A percentile compares a stretch with the other conserved stretches of the same genome.
These are phyloP conservation scores for Mionectes macconnelli DNA, from an alignment of 2,113 vertebrate genomes.

Conservation along the genomic window DNA sequence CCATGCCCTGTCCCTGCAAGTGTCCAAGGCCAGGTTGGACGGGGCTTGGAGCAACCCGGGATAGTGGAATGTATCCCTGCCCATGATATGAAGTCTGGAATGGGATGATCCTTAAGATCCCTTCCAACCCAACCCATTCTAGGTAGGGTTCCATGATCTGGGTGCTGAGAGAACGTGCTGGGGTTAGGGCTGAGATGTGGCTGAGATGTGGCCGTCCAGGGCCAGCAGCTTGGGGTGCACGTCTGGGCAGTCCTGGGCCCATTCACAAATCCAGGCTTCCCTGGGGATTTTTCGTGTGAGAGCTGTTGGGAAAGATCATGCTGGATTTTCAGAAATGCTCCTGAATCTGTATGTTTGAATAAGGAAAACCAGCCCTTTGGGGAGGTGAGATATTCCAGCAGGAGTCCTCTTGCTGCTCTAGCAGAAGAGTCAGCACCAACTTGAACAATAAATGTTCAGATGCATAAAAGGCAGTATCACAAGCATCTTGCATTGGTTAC, in stretches of 20 bases:
- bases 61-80: background rate
- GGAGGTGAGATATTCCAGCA: background rate
- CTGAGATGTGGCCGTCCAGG: fast-evolving
- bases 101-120: background rate
- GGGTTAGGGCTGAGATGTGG: background rate
- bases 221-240: fast-evolving
- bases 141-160: background rate
- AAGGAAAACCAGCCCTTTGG: background rate
- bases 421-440: background rate
- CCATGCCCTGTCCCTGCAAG: background rate
- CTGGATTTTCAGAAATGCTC: background rate
- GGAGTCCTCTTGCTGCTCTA: background rate
- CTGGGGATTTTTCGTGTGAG: background rate
- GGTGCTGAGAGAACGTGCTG: background rate
- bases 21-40: background rate
- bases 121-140: background rate
- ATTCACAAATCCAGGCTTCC: fast-evolving
- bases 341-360: background rate
- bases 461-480: background rate
- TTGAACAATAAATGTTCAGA: background rate
- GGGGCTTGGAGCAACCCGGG: background rate
- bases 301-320: background rate
- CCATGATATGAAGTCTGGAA: background rate
- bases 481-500: background rate
- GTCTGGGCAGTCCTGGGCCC: fast-evolving